Percentiles rank a stretch among this genome's conserved stretches.
These are phyloP conservation scores for Daubentonia madagascariensis DNA, from an alignment of 2,113 vertebrate species.

Conservation along the genomic window DNA sequence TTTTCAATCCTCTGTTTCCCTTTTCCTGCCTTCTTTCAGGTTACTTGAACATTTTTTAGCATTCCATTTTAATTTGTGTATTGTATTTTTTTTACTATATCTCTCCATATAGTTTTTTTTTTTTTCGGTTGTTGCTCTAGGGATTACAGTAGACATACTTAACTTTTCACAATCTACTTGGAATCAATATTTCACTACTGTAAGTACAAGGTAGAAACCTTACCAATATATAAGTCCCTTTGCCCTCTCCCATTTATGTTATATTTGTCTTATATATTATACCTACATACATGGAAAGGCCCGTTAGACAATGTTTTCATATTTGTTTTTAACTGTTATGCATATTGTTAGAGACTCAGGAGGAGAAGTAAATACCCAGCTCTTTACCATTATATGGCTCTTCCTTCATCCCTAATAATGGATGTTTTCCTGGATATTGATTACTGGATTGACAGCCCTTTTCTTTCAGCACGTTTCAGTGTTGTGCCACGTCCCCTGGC, in stretches of 20 bases:
- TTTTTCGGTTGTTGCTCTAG: neutral
- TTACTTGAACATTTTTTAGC: neutral
- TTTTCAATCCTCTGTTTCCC: neutral
- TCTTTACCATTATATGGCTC: too few relatives aligned
- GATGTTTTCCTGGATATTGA: too few relatives aligned
- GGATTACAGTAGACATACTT: neutral
- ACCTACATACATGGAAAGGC: neutral
- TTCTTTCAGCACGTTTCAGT: too few relatives aligned
- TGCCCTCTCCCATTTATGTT: neutral
- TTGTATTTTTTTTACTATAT: neutral
- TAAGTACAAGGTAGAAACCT: neutral
- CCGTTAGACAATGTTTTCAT: neutral
- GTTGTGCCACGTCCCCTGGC: too few relatives aligned
- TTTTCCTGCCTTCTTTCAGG: neutral
- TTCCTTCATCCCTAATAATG: too few relatives aligned
- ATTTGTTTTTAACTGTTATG: neutral
- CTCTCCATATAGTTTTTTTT: neutral
- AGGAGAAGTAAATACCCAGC: too few relatives aligned
- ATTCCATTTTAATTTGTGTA: neutral
- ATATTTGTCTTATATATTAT: neutral
- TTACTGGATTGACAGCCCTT: too few relatives aligned
- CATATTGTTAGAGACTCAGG: neutral
- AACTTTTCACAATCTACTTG: neutral
- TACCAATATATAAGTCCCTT: neutral
- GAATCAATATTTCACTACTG: neutral